Base-by-base conservation (phyloP, 2,888 invertebrate species). In the Timandra comae region DNA sequence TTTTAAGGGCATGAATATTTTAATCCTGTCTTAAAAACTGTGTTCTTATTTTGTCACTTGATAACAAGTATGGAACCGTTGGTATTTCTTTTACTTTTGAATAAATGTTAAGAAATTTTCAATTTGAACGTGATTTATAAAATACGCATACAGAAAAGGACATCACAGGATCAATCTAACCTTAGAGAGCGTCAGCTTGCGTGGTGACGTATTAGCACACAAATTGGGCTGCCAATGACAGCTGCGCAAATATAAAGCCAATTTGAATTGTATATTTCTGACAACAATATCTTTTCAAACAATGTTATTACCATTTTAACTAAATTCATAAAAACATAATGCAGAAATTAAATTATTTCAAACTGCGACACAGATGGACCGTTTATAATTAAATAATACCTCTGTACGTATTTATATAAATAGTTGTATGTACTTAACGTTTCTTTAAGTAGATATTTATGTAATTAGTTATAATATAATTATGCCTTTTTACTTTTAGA, bases 181-280 rank as follows among this genome's bases (percentile, higher is more conserved):
- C 40, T 41, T 26, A 41, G n/a, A n/a, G n/a, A n/a, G n/a, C 29
- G 36, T 32, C 36, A 34, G 38, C 37, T n/a, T 16, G 21, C 29
- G 27, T 33, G 56, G 44, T 38, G 35, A 46, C 35, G 39, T 43
- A 55, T 52, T 56, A 53, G 45, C 57, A 60, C 53, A 57, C 45
- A 60, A 61, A 60, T 58, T 60, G 43, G 44, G 58, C 43, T 42
- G 33, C 41, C 41, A 43, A 42, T 42, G 39, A 51, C 53, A 53
- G 53, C 53, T 59, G 53, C 23, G 51, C 54, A 59, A 62, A 63
- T 52, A 57, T 41, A 31, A 16, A 16, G 26, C 37, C 24, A 36
- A 49, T 46, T 42, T 44, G 37, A 42, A 46, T 46, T 42, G 40
- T 46, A 42, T 42, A 46, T 42, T 29, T 42, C 39, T 28, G 30